These are phyloP conservation scores for Spilogale gracilis DNA, from an alignment of 2,113 vertebrate species.

Conservation along the genomic window DNA sequence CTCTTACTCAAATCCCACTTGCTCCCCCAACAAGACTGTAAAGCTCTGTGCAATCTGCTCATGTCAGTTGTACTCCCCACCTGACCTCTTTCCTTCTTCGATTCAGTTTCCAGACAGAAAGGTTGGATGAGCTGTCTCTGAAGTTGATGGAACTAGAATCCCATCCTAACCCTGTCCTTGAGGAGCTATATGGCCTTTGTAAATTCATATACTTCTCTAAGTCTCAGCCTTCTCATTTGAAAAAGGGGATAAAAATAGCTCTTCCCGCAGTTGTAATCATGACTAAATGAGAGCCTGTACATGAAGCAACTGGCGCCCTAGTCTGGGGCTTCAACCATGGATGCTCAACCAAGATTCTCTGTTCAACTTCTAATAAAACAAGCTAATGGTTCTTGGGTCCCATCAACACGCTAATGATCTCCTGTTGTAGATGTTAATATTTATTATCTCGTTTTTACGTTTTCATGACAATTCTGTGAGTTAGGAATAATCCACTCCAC, in stretches of 20 bases:
- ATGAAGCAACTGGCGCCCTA: background rate
- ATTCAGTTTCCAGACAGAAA: background rate
- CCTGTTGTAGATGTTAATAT: background rate
- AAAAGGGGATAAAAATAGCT: background rate
- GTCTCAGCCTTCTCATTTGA: background rate
- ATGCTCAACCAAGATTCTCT: background rate
- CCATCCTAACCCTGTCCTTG: background rate
- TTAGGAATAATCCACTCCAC: background rate
- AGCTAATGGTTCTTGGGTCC: background rate
- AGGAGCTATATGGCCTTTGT: background rate
- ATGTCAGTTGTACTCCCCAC: background rate
- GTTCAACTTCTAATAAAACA: background rate
- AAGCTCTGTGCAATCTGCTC: background rate
- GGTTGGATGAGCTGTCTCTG: background rate
- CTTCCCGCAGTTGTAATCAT: background rate
- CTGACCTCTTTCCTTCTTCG: background rate
- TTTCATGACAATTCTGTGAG: background rate
- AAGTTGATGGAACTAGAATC: background rate
- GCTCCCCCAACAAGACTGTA: background rate
- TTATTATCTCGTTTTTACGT: background rate
- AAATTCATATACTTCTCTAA: background rate
- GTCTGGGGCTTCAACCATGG: background rate
- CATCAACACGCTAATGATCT: background rate
- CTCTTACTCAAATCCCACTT: background rate
- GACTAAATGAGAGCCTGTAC: background rate